These are phyloP conservation scores for Cepaea hortensis DNA, from an alignment of 2,888 invertebrate genomes.

Conservation along the genomic window DNA sequence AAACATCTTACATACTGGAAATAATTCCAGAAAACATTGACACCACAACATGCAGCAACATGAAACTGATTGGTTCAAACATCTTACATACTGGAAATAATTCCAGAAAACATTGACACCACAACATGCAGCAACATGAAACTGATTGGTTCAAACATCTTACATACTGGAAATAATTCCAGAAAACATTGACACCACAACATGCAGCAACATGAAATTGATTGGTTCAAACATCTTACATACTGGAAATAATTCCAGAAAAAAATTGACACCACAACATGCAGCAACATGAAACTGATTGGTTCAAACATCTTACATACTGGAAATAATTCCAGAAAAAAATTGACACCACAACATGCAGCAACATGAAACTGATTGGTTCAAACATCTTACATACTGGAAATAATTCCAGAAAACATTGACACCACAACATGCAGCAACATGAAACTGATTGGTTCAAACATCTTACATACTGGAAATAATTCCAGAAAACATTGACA, in stretches of 20 bases:
- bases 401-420: constrained; percentile 32
- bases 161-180: constrained; percentile 80
- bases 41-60: neutral
- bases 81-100: constrained; percentile 82
- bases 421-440: neutral
- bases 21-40: neutral
- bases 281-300: constrained; percentile 76
- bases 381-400: constrained; percentile 81
- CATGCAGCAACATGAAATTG: neutral
- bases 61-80: constrained; percentile 78
- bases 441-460: constrained; percentile 78
- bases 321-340: constrained; percentile 72
- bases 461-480: constrained; percentile 81
- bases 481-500: neutral
- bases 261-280: neutral
- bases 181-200: neutral
- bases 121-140: neutral
- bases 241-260: constrained; percentile 79
- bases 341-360: neutral
- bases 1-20: constrained; percentile 81
- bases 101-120: neutral
- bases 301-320: constrained; percentile 81
- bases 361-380: constrained; percentile 78
- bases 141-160: constrained; percentile 79
- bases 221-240: constrained; percentile 81